These are phyloP conservation scores for Mamestra brassicae DNA, from an alignment of 2,888 invertebrate species.

Conservation along the genomic window DNA sequence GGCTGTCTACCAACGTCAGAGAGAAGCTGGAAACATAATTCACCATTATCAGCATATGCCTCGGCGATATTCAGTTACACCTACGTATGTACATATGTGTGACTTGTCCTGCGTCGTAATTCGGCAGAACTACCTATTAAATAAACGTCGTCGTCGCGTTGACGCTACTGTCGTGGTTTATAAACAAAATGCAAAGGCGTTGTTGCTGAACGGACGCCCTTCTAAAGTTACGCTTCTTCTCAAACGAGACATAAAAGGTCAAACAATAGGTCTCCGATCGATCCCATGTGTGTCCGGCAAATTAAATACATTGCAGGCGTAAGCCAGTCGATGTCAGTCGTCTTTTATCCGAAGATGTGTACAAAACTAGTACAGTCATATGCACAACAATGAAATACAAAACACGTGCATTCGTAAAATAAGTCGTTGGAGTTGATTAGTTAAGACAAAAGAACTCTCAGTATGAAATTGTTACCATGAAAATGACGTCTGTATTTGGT, in stretches of 20 bases:
- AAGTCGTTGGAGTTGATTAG: not conserved
- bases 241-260: not conserved
- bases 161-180: not conserved
- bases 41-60: not conserved
- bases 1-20: conserved; percentile 97
- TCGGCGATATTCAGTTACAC: not conserved
- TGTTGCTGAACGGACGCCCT: not conserved
- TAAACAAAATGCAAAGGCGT: not conserved
- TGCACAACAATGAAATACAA: not conserved
- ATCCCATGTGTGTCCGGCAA: not conserved
- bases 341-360: not conserved
- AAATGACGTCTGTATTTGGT: not conserved
- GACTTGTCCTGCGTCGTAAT: not conserved
- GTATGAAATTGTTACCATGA: not conserved
- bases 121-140: not conserved
- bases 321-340: not conserved
- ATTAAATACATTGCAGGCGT: not conserved
- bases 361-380: not conserved
- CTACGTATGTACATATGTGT: not conserved
- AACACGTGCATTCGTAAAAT: not conserved
- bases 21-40: conserved; percentile 95
- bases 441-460: not conserved
- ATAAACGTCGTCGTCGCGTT: not conserved
- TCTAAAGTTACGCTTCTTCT: not conserved
- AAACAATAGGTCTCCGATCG: too few relatives aligned